phyloP scores from a whole-genome alignment of 2,797 vertebrate genomes.

The Pseudomugil tenellus region DNA sequence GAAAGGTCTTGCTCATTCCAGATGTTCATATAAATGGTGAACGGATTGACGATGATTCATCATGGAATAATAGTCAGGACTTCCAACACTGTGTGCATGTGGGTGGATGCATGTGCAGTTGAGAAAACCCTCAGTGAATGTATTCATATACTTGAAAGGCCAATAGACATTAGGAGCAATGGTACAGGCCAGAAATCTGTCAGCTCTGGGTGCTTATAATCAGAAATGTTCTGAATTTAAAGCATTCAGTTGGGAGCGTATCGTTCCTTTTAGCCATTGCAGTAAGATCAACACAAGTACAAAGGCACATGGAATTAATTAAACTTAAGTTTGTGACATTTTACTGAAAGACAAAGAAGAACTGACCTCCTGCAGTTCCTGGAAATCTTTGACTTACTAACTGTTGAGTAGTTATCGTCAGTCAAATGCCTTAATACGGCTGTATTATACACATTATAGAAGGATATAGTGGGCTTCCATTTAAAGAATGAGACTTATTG shows the following conservation, averaged over 20 bases:
- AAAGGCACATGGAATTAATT: slow-evolving; percentile 8
- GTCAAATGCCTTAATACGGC: no score
- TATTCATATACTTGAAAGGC: slow-evolving; percentile 23
- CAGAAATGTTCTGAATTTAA: not conserved
- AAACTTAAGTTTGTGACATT: not conserved
- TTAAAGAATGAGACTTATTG: no score
- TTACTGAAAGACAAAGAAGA: not conserved
- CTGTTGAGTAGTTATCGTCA: not conserved
- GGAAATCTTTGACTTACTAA: not conserved
- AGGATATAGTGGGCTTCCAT: no score
- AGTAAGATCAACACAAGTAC: not conserved
- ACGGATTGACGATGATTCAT: slow-evolving; percentile 26
- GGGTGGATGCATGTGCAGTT: slow-evolving; percentile 8
- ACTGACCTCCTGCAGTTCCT: not conserved
- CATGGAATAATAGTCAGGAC: slow-evolving; percentile 3
- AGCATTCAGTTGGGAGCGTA: not conserved
- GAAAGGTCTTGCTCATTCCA: slow-evolving; percentile 14
- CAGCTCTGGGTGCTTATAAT: slow-evolving; percentile 6
- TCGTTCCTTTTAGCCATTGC: not conserved
- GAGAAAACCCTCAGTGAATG: slow-evolving; percentile 16
- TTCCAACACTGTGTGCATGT: not conserved
- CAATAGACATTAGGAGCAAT: slow-evolving; percentile 7
- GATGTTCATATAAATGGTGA: slow-evolving; percentile 13
- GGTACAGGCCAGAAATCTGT: slow-evolving; percentile 13
- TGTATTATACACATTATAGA: no score